Evolutionary conservation across 1,140 invertebrate genomes (phyloP), one percentile per base, ranked within the genome.

Genomic region (Drosophila ironensis): DNA sequence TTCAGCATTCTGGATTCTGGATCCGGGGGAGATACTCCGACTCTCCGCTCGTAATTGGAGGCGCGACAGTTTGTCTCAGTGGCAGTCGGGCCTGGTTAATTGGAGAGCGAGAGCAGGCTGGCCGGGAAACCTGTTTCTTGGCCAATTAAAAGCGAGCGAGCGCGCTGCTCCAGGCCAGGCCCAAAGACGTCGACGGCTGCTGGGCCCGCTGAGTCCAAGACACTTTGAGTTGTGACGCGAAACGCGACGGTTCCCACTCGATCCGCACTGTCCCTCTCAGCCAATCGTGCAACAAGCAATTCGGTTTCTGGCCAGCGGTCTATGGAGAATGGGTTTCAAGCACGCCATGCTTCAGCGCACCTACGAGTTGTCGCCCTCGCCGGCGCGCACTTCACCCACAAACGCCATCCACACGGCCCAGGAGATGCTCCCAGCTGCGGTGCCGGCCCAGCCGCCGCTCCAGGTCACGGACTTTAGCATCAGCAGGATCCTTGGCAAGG

Each of bases 401-500:
- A 47, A 64, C 14, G 22, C 12, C 22, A 19, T n/a, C 48, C 45
- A 42, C 24, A 25, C 27, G 42, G 22, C 52, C 28, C 19, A 56
- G n/a, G 52, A 50, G 12, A 17, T 11, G 17, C 41, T 44, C 11
- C 41, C 33, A 6, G 22, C 46, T 2, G 33, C 22, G n/a, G 45
- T 24, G 6, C 9, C 44, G 7, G 63, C 47, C 0, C 35, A 40
- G 35, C 59, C 64, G 3, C 69, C 71, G 4, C 24, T 22, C 1
- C 76, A 87, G 27, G 60, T 87, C 5, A 90, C 89, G 2, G 89
- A 90, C 59, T 90, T 90, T 25, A 90, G 89, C 40, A 90, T 90
- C 3, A 78, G 76, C 42, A 64, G 84, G 40, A 90, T 90, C 50
- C 27, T 90, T 35, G 84, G 68, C 11, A 80, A 87, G 63, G 78